Base-by-base conservation (phyloP, 1,140 invertebrate species). In the Latrodectus geometricus region DNA sequence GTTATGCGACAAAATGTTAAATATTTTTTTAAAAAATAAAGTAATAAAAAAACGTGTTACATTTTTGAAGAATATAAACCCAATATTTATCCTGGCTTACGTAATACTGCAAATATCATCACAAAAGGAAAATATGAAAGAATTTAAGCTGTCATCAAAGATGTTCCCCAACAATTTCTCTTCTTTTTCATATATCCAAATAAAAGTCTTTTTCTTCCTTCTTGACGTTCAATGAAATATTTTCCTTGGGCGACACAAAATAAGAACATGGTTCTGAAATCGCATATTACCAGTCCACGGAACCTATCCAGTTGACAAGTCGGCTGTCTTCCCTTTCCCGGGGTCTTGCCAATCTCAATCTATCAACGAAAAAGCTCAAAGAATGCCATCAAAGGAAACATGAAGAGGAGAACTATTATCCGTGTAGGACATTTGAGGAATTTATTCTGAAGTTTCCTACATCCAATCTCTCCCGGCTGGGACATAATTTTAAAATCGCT, bases 311-410 rank as follows among this genome's bases (percentile, higher is more conserved):
- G 79, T 69, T 81, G 79, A 81, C 79, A 81, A 81, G 79, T 69
- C 70, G 68, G 79, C 79, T 81, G 79, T 81, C 79, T 81, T 72
- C 68, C 49, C 68, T 49, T 68, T 81, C 50, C 68, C 61, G 20
- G 23, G 69, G 79, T 21, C 79, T 81, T 81, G 79, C 79, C 79
- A 81, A 81, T 81, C 79, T 81, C 68, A 70, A 81, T 81, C 79
- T 81, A 81, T 81, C 79, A 81, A 35, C 14, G 48, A 65, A 81
- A 81, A 72, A 56, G 79, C 20, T 52, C 21, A 54, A 21, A 78
- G 35, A 20, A 49, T 21, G 50, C 61, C 56, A 78, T 66, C 56
- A 68, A 54, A 69, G 20, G 15, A 49, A 35, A 49, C 11, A 35
- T 12, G 70, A 9, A 73, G 48, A 23, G 11, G 35, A 78, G 76